Evolutionary conservation across 2,797 vertebrate genomes (phyloP), one percentile per base, ranked within the genome.

Genomic region (Trematocara caparti): DNA sequence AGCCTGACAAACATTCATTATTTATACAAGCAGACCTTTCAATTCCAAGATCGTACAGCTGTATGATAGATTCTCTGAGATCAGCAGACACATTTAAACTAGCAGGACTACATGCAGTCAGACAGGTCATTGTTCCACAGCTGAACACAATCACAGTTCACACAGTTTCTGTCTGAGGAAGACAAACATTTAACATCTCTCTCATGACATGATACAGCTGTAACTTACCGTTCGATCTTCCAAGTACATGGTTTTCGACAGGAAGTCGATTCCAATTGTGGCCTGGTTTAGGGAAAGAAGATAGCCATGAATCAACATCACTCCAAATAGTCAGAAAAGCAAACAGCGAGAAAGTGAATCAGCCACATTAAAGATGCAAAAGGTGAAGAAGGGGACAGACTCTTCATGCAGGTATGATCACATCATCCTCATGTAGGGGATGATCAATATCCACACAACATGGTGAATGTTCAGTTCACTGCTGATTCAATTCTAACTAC

Each of bases 171-270:
- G 21, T 47, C 40, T 47, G 64, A 71, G 14, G 21, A 9, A 17
- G 40, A 71, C 57, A 43, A 74, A 83, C 66, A 82, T 73, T 57
- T 24, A 74, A 19, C 59, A 47, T 81, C 19, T 76, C 10, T 51
- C 19, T 73, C 13, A 19, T 55, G 72, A 78, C 47, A 79, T 24
- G 7, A 40, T 13, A 32, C 55, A 80, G 59, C 73, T 74, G 71
- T 64, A 76, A 80, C 24, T 51, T 94, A 98, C 97, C 93, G 97
- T 98, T 91, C 97, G 97, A 89, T 98, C 97, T 88, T 98, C 97
- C 93, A 98, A 90, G 92, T 98, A 98, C 97, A 98, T 97, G 85
- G 97, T 98, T 97, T 98, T 98, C 71, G 97, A 98, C 92, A 98
- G 95, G 93, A 98, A 98, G 95, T 98, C 97, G 53, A 98, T 98